Base-by-base conservation (phyloP, 2,888 invertebrate genomes). In the Microdon myrmicae region DNA sequence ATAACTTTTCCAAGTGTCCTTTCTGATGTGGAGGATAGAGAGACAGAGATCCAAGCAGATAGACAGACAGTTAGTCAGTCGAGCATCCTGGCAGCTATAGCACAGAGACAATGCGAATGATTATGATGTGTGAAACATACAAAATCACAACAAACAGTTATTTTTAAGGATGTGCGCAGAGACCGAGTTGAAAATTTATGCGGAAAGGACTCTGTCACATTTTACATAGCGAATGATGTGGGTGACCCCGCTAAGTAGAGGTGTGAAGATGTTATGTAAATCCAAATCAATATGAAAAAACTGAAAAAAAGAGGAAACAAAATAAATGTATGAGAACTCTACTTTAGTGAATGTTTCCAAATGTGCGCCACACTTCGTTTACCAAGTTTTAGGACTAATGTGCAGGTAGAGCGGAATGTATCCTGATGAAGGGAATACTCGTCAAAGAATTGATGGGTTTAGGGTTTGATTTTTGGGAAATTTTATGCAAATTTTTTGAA, bases 121-220 rank as follows among this genome's bases (percentile, higher is more conserved):
- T 66, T 66, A 66, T 66, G 66, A 59, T 66, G 66, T 66, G 66
- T 59, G 59, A 66, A 66, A 66, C 58, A 64, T 37, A 64, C 53
- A 64, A 64, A 64, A 64, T 64, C 64, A 64, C 64, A 64, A 64
- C 64, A 64, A 64, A 64, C 56, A 64, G 58, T 64, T 64, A 53
- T 64, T 56, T 56, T 64, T 58, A 35, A 26, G 35, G 34, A 43
- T 49, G 61, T 45, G 38, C 14, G 44, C n/a, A 22, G 43, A 23
- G 39, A 41, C 9, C 29, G 19, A 14, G n/a, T 29, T n/a, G n/a
- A 19, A 64, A 64, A 58, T 64, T 41, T 58, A 58, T 64, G 58
- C 64, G 47, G 43, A 55, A 55, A 55, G 39, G 39, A 55, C 39
- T 47, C 54, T n/a, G n/a, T n/a, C n/a, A n/a, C n/a, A n/a, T n/a